phyloP scores from a whole-genome alignment of 2,888 invertebrate genomes.

The Nasonovia ribisnigri region DNA sequence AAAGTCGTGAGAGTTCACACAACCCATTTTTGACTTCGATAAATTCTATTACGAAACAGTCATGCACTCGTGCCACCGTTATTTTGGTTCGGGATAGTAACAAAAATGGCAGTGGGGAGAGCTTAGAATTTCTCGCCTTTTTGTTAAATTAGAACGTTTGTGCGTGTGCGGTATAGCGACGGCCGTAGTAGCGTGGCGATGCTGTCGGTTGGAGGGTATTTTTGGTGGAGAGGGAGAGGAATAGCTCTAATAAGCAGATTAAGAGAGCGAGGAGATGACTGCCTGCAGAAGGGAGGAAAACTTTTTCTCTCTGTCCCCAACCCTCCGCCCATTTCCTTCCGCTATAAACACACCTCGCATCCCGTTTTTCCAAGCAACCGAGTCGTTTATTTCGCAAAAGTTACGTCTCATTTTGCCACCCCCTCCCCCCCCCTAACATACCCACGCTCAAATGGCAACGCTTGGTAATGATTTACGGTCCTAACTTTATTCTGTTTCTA shows the following conservation, averaged over 20 bases:
- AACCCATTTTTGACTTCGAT: constrained; percentile 22
- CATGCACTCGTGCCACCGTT: background rate
- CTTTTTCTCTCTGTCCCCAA: constrained; percentile 43
- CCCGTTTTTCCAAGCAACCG: constrained; percentile 55
- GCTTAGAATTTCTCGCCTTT: constrained; percentile 45
- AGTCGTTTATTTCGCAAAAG: constrained; percentile 61
- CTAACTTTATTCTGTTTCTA: constrained; percentile 60
- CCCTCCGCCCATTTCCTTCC: background rate
- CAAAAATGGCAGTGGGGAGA: background rate
- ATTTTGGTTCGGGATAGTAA: background rate
- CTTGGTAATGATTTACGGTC: constrained; percentile 62
- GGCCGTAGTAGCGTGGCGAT: too few species aligned
- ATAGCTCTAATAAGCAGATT: constrained; percentile 64
- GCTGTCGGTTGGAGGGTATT: background rate
- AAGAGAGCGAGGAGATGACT: constrained; percentile 6
- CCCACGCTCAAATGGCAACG: constrained; percentile 25
- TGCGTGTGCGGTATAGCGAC: background rate
- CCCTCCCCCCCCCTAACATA: background rate
- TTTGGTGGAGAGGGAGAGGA: background rate
- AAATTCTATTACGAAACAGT: constrained; percentile 33
- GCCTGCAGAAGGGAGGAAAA: constrained; percentile 38
- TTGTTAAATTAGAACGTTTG: constrained; percentile 44
- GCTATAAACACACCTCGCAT: constrained; percentile 20
- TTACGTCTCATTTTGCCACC: constrained; percentile 52
- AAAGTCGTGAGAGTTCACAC: background rate